Percentiles rank a stretch among this genome's conserved stretches.
phyloP scores from a whole-genome alignment of 1,140 invertebrate species.

The Condylostylus longicornis region DNA sequence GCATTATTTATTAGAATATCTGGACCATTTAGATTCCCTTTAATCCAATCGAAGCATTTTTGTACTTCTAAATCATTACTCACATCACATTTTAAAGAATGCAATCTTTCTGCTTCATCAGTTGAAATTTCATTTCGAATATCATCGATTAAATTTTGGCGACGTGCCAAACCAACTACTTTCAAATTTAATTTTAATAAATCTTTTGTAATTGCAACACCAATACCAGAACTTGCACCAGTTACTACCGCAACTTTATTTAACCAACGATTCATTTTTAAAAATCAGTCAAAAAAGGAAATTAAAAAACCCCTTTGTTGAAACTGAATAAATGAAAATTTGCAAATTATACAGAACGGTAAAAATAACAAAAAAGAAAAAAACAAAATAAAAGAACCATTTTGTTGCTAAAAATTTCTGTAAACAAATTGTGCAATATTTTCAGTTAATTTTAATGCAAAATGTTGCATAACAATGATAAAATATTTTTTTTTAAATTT shows the following conservation, averaged over 20 bases:
- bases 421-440: no score
- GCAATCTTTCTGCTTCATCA: no score
- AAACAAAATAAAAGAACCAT: no score
- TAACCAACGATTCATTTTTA: constrained; percentile 16
- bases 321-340: no score
- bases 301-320: no score
- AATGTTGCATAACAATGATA: no score
- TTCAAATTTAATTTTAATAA: constrained; percentile 37
- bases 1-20: constrained; percentile 65
- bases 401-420: no score
- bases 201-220: constrained; percentile 29
- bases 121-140: neutral
- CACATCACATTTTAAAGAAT: constrained; percentile 45
- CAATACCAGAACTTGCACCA: constrained; percentile 40
- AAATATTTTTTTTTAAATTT: no score
- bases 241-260: constrained; percentile 23
- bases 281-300: no score
- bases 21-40: constrained; percentile 44
- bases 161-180: constrained; percentile 53
- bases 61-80: constrained; percentile 46
- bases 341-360: no score
- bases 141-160: constrained; percentile 33
- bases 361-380: no score
- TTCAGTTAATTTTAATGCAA: no score
- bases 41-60: constrained; percentile 46